These are phyloP conservation scores for Platyrinchus mystaceus DNA, from an alignment of 2,797 vertebrate species.

Conservation along the genomic window DNA sequence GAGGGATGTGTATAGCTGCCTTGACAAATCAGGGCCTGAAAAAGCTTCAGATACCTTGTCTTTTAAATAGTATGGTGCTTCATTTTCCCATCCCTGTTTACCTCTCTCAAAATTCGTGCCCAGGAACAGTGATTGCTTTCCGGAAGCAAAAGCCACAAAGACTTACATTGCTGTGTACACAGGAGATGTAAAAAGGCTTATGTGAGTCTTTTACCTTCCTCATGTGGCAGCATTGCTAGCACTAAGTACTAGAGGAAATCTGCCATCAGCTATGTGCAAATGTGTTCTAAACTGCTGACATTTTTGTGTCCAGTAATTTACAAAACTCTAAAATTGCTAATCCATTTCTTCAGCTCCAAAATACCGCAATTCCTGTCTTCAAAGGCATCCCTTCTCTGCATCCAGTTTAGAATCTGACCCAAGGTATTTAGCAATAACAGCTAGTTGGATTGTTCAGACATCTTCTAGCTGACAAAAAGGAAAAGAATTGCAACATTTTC, in stretches of 20 bases:
- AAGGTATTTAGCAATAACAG: not conserved
- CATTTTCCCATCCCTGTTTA: not conserved
- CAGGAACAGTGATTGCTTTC: not conserved
- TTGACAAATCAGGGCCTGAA: not conserved
- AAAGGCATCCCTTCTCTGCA: not conserved
- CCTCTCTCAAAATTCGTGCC: not conserved
- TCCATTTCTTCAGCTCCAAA: not conserved
- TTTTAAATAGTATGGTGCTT: not conserved
- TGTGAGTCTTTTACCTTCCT: not conserved
- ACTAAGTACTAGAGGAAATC: not conserved
- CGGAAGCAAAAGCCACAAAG: not conserved
- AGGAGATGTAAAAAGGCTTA: not conserved
- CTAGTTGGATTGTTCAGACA: not conserved
- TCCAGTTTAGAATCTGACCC: not conserved
- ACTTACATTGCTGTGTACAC: fast-evolving
- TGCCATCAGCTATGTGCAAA: not conserved
- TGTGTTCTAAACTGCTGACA: not conserved
- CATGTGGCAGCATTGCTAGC: not conserved
- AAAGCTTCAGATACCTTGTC: not conserved
- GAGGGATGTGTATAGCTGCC: not conserved
- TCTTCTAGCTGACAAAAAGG: not conserved
- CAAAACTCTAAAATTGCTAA: not conserved
- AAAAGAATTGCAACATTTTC: not conserved
- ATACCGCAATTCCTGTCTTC: not conserved
- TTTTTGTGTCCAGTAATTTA: not conserved